These are phyloP conservation scores for Coelinius sp. DNA, from an alignment of 2,888 invertebrate genomes.

Conservation along the genomic window DNA sequence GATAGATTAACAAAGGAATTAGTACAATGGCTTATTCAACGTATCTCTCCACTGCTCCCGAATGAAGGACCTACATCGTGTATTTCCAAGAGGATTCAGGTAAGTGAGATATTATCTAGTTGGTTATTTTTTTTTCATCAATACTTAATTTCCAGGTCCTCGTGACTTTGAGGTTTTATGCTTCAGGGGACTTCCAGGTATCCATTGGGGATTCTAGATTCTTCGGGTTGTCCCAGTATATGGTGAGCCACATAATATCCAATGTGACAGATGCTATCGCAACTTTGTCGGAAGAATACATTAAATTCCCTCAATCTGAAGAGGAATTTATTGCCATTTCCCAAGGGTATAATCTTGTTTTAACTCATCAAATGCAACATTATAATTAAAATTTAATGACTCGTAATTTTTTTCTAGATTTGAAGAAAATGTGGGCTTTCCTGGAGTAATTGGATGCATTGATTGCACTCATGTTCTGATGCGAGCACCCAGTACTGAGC, in stretches of 20 bases:
- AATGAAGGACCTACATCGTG: not conserved
- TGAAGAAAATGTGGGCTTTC: not conserved
- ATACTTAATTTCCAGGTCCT: not conserved
- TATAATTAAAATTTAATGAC: not conserved
- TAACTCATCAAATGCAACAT: not conserved
- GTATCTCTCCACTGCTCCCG: not conserved
- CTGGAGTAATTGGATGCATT: not conserved
- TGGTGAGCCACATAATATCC: not conserved
- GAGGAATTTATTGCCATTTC: conserved; percentile 1
- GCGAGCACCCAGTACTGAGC: not conserved
- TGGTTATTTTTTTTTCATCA: not conserved
- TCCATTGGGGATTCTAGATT: not conserved
- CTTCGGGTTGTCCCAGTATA: not conserved
- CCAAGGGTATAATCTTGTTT: not conserved
- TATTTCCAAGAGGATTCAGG: not conserved
- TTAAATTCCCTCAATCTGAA: not conserved
- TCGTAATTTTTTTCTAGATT: not conserved
- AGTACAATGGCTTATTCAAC: not conserved
- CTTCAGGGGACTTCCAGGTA: not conserved
- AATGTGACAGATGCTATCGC: not conserved
- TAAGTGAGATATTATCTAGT: not conserved
- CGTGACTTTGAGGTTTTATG: not conserved
- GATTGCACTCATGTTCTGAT: conserved; percentile 1
- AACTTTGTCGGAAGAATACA: not conserved
- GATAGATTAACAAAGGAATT: not conserved